phyloP scores from a whole-genome alignment of 2,797 vertebrate genomes.

The Choloepus didactylus region DNA sequence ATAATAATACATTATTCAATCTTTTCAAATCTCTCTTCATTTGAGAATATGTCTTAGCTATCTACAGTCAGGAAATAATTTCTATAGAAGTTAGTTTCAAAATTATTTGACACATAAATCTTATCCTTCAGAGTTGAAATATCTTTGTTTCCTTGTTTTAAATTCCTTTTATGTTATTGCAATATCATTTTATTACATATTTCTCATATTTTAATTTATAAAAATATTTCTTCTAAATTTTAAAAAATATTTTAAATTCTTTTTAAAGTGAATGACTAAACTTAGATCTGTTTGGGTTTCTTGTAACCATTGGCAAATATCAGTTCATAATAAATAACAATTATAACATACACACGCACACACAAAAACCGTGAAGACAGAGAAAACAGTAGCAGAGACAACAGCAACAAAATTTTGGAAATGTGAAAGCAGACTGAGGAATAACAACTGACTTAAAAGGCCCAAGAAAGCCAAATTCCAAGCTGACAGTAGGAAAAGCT shows the following conservation, averaged over 20 bases:
- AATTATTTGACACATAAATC: background rate
- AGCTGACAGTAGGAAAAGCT: background rate
- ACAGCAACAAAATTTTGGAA: background rate
- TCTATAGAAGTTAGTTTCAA: constrained; percentile 43
- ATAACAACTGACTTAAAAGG: background rate
- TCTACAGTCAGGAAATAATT: background rate
- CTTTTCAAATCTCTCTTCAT: constrained; percentile 31
- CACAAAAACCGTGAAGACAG: too few relatives aligned
- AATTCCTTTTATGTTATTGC: constrained; percentile 30
- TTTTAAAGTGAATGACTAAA: constrained; percentile 45
- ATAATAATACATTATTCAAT: background rate
- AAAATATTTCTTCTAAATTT: constrained; percentile 30
- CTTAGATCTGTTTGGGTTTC: background rate
- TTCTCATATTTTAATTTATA: constrained; percentile 49
- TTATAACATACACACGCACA: background rate
- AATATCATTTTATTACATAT: background rate
- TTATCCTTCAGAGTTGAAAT: background rate
- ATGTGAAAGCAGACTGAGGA: background rate
- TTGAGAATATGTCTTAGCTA: background rate
- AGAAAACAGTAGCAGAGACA: background rate
- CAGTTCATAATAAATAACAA: constrained; percentile 1
- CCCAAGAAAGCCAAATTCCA: background rate
- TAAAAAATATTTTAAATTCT: background rate
- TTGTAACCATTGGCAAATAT: constrained; percentile 53
- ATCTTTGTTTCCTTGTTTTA: constrained; percentile 29